These are phyloP conservation scores for Diplodus sargus DNA, from an alignment of 2,797 vertebrate genomes.

Conservation along the genomic window DNA sequence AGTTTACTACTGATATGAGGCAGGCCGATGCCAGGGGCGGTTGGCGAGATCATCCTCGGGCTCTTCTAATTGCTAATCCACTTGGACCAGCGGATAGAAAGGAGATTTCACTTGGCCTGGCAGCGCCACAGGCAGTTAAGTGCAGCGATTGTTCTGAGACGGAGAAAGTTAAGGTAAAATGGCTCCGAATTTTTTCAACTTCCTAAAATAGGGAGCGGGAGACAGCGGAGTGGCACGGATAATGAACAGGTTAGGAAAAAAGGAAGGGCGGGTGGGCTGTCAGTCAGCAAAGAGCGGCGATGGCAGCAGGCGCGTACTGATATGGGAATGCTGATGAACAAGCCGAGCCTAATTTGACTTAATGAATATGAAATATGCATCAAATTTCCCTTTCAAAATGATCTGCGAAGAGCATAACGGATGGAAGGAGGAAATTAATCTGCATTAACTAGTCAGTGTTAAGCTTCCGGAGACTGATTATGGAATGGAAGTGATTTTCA, in stretches of 20 bases:
- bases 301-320: constrained; percentile 55
- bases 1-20: constrained; percentile 70
- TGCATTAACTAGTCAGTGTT: constrained; percentile 32
- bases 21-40: constrained; percentile 31
- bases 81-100: constrained; percentile 51
- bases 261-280: constrained; percentile 25
- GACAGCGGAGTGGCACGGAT: constrained; percentile 39
- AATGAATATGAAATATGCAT: constrained; percentile 74
- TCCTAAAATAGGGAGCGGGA: constrained; percentile 39
- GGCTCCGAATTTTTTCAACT: constrained; percentile 41
- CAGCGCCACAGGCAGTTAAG: constrained; percentile 50
- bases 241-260: constrained; percentile 41
- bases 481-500: not conserved
- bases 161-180: constrained; percentile 42
- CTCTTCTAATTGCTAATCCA: constrained; percentile 79
- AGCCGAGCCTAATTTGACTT: constrained; percentile 64
- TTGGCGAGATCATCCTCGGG: constrained; percentile 61
- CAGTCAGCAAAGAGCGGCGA: constrained; percentile 32
- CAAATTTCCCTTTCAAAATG: constrained; percentile 54
- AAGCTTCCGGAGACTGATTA: constrained; percentile 31
- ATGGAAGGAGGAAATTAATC: constrained; percentile 49
- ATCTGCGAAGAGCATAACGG: constrained; percentile 47
- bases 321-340: constrained; percentile 62
- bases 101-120: constrained; percentile 51
- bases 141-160: constrained; percentile 32